Conservation (phyloP, 2,888 invertebrate genomes). For the Sceliomorpha sp. region DNA sequence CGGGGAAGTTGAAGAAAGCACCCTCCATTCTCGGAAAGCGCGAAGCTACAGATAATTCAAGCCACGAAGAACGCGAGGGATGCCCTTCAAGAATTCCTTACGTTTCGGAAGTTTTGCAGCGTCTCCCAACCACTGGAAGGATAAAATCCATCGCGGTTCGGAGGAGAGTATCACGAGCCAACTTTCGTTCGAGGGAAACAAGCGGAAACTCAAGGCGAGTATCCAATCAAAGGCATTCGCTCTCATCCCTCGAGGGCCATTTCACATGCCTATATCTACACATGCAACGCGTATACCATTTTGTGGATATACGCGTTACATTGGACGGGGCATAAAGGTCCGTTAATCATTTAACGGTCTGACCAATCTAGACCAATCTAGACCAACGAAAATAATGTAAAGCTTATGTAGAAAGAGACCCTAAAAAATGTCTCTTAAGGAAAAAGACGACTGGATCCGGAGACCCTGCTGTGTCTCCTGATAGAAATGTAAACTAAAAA, state of each 20-base stretch:
- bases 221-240: conserved; percentile 16
- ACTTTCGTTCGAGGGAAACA: conserved; percentile 11
- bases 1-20: neutral
- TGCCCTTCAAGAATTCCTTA: conserved; percentile 12
- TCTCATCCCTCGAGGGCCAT: conserved; percentile 2
- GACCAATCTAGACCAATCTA: too few species aligned
- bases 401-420: too few species aligned
- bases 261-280: neutral
- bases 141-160: conserved; percentile 13
- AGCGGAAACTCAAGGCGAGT: conserved; percentile 14
- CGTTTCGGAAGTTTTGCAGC: conserved; percentile 9
- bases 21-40: conserved; percentile 6
- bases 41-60: conserved; percentile 15
- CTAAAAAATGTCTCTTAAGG: too few species aligned
- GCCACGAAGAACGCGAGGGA: conserved; percentile 15
- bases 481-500: too few species aligned
- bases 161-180: conserved; percentile 12
- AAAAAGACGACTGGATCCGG: too few species aligned
- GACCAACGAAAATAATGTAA: too few species aligned
- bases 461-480: too few species aligned
- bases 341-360: too few species aligned
- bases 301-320: too few species aligned
- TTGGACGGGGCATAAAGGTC: too few species aligned
- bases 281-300: too few species aligned
- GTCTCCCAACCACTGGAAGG: neutral